Percentiles rank a stretch among this genome's conserved stretches.
Evolutionary conservation across 2,797 vertebrate species (phyloP).

Genomic region (Paratrypauchen microcephalus): DNA sequence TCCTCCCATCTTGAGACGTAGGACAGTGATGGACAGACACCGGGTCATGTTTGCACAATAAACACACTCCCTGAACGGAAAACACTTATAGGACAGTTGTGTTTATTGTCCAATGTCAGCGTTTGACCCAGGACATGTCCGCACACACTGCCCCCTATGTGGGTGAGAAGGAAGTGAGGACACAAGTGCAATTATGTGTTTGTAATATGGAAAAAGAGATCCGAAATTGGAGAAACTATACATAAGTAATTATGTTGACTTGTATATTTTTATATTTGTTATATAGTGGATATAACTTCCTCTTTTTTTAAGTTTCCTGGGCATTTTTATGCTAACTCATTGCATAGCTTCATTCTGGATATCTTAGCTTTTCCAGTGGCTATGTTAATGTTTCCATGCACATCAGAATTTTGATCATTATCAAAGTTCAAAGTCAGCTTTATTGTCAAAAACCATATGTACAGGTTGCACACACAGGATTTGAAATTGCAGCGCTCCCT

Average conservation of each 20-base stretch:
- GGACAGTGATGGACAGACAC: conserved; percentile 13
- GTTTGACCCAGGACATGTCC: conserved; percentile 36
- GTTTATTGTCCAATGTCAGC: conserved; percentile 40
- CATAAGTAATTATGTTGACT: too few species aligned
- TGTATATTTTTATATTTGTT: too few species aligned
- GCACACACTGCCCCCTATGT: conserved; percentile 11
- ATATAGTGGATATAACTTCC: background rate
- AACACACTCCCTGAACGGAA: conserved; percentile 47
- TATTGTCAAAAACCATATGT: too few species aligned
- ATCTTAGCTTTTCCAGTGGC: too few species aligned
- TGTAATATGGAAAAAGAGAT: too few species aligned
- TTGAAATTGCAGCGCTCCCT: too few species aligned
- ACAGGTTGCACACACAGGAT: too few species aligned
- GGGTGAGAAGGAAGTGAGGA: background rate
- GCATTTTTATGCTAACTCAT: background rate
- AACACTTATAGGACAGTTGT: conserved; percentile 54
- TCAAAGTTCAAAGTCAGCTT: too few species aligned
- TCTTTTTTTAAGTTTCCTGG: background rate
- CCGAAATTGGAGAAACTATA: too few species aligned
- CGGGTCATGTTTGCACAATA: conserved; percentile 55
- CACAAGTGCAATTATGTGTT: background rate
- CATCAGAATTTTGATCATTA: too few species aligned
- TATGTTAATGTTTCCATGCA: too few species aligned
- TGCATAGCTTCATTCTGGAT: background rate
- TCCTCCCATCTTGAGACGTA: background rate